Evolutionary conservation across 2,888 invertebrate genomes (phyloP).

Genomic region (Tenthredo livida): DNA sequence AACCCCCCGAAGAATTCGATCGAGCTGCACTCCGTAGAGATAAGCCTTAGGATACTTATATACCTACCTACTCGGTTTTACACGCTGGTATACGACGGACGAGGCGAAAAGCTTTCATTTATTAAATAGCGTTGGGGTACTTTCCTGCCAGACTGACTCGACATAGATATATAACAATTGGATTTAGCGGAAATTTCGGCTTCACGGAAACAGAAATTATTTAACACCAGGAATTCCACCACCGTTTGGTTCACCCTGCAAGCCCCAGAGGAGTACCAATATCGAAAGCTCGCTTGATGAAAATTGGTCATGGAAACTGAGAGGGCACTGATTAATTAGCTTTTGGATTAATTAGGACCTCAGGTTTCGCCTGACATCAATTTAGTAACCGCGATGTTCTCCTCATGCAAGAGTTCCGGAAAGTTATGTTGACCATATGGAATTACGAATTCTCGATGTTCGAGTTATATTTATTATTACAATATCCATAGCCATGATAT

Average conservation of each 20-base stretch:
- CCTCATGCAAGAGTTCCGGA: not conserved
- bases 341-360: slow-evolving; percentile 31
- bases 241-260: not conserved
- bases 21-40: slow-evolving; percentile 10
- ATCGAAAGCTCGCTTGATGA: slow-evolving; percentile 36
- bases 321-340: slow-evolving; percentile 35
- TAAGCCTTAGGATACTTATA: not conserved
- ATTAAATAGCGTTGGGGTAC: slow-evolving; percentile 1
- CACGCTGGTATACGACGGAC: not conserved
- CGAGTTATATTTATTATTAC: not conserved
- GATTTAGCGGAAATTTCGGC: slow-evolving; percentile 19
- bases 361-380: slow-evolving; percentile 11
- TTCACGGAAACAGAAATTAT: slow-evolving; percentile 32
- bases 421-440: not conserved
- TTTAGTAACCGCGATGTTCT: not conserved
- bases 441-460: slow-evolving; percentile 15
- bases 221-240: not conserved
- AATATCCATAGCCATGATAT: not conserved
- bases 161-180: slow-evolving; percentile 28
- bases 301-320: slow-evolving; percentile 35
- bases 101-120: slow-evolving; percentile 36
- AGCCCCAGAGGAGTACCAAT: not conserved
- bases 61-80: slow-evolving; percentile 14
- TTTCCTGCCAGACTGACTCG: slow-evolving; percentile 5
- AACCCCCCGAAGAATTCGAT: slow-evolving; percentile 15